phyloP scores from a whole-genome alignment of 1,140 invertebrate genomes.

The Gonatopus flavifemur region DNA sequence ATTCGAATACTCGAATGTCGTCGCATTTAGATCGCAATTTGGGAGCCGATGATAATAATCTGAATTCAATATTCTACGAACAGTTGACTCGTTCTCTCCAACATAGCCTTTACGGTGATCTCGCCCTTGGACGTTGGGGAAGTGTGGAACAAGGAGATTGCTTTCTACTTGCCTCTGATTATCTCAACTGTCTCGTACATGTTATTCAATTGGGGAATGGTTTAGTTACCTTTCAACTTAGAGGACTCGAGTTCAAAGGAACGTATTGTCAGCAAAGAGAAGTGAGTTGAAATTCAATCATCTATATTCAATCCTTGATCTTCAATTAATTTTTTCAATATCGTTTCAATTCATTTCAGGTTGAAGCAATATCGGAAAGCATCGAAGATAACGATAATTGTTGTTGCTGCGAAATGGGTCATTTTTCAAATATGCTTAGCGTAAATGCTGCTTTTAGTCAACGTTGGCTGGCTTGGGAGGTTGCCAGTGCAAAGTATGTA shows the following conservation, averaged over 20 bases:
- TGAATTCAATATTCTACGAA: constrained; percentile 99
- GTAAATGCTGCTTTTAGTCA: constrained; percentile 96
- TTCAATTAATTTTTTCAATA: not conserved
- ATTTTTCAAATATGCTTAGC: constrained; percentile 86
- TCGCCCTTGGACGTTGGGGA: constrained; percentile 90
- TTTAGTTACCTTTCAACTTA: constrained; percentile 95
- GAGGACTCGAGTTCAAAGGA: constrained; percentile 95
- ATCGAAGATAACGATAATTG: constrained; percentile 86
- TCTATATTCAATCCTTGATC: not conserved
- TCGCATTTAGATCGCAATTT: constrained; percentile 94
- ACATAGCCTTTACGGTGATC: constrained; percentile 93
- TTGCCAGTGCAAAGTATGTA: constrained; percentile 91
- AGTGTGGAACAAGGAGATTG: constrained; percentile 92
- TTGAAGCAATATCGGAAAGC: constrained; percentile 97
- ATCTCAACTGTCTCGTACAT: constrained; percentile 96
- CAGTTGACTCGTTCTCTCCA: constrained; percentile 96
- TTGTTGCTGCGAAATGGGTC: constrained; percentile 91
- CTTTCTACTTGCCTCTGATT: constrained; percentile 96
- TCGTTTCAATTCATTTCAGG: constrained; percentile 49
- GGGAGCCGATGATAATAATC: constrained; percentile 96
- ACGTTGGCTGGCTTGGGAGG: constrained; percentile 98
- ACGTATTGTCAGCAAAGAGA: constrained; percentile 98
- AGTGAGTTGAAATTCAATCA: constrained; percentile 23
- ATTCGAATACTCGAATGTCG: constrained; percentile 93
- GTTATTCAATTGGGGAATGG: constrained; percentile 99